These are phyloP conservation scores for Cyrtodaria siliqua DNA, from an alignment of 2,888 invertebrate genomes.

Conservation along the genomic window DNA sequence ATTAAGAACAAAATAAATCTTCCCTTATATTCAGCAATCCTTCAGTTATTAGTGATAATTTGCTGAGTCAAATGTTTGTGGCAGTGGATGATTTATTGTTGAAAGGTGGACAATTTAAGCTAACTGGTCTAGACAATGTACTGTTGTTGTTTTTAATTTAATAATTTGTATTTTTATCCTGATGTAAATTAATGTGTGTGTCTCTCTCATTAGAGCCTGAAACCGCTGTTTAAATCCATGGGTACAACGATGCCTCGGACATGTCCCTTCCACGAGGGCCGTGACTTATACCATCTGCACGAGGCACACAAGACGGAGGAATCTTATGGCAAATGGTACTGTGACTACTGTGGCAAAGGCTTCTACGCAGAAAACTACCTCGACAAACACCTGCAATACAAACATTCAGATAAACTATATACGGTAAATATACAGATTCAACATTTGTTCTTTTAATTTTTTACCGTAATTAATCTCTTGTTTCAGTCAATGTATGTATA, in stretches of 20 bases:
- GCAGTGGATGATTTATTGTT: too few species aligned
- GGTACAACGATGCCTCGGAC: slow-evolving; percentile 62
- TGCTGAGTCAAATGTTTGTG: neutral
- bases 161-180: neutral
- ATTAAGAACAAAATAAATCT: too few species aligned
- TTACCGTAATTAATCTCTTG: too few species aligned
- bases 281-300: slow-evolving; percentile 77
- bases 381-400: slow-evolving; percentile 81
- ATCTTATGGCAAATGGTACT: slow-evolving; percentile 77
- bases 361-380: slow-evolving; percentile 81
- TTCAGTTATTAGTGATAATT: neutral
- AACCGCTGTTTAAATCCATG: slow-evolving; percentile 63
- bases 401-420: slow-evolving; percentile 75
- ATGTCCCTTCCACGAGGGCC: slow-evolving; percentile 74
- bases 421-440: slow-evolving; percentile 69
- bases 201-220: slow-evolving; percentile 69
- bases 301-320: slow-evolving; percentile 80
- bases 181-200: neutral
- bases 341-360: slow-evolving; percentile 83
- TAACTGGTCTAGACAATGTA: neutral
- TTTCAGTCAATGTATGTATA: too few species aligned
- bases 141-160: too few species aligned
- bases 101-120: too few species aligned
- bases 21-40: too few species aligned
- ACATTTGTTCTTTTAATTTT: too few species aligned